Evolutionary conservation across 2,113 vertebrate genomes (phyloP).

Genomic region (Procapra przewalskii): DNA sequence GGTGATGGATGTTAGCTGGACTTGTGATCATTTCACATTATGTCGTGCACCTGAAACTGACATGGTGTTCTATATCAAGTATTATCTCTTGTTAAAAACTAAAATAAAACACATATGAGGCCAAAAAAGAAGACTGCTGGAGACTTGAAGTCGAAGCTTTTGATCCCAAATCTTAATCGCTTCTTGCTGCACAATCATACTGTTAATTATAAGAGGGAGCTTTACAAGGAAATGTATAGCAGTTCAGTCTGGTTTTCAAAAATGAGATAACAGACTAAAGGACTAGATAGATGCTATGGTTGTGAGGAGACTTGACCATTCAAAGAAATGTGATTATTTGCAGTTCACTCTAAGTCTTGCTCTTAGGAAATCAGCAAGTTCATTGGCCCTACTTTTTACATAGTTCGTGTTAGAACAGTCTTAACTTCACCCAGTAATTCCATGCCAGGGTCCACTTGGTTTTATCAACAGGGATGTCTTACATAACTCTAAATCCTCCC

Average conservation of each 20-base stretch:
- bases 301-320: not conserved
- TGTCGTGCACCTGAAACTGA: not conserved
- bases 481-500: not conserved
- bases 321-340: not conserved
- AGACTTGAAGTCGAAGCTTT: not conserved
- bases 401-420: not conserved
- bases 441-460: not conserved
- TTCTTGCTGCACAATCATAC: not conserved
- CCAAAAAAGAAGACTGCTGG: not conserved
- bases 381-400: not conserved
- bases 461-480: not conserved
- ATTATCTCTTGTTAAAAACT: not conserved
- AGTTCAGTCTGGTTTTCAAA: not conserved
- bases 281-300: not conserved
- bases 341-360: not conserved
- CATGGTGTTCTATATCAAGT: not conserved
- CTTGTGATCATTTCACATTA: not conserved
- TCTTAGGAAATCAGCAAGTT: not conserved
- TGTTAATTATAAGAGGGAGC: not conserved
- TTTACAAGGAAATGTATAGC: not conserved
- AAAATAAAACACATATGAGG: not conserved
- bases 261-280: not conserved
- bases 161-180: not conserved
- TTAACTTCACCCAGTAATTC: not conserved
- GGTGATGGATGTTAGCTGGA: not conserved